Conservation (phyloP, 2,113 vertebrate genomes). For the Ceyx cyanopectus region DNA sequence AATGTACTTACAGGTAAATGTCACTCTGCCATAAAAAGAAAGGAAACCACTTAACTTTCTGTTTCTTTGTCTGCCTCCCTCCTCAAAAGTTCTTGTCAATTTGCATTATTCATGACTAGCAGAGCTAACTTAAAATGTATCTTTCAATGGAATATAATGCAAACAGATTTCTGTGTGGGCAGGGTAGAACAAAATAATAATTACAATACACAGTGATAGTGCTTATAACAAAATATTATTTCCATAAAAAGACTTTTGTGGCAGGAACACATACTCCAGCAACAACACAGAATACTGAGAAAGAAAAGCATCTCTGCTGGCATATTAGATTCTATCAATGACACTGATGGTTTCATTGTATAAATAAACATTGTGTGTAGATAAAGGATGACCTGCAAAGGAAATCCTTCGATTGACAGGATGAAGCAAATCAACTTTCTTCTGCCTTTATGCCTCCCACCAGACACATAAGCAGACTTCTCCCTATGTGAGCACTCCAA, state of each 20-base stretch:
- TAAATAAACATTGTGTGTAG: conserved; percentile 57
- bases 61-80: conserved; percentile 59
- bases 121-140: conserved; percentile 47
- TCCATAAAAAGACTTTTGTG: conserved; percentile 41
- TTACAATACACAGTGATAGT: conserved; percentile 36
- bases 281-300: conserved; percentile 24
- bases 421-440: conserved; percentile 60
- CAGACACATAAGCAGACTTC: conserved; percentile 40
- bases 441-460: conserved; percentile 58
- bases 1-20: conserved; percentile 66
- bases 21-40: conserved; percentile 64
- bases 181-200: conserved; percentile 68
- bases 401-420: conserved; percentile 48
- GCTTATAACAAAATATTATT: conserved; percentile 60
- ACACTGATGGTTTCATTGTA: conserved; percentile 43
- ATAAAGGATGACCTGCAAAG: conserved; percentile 52
- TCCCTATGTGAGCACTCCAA: conserved; percentile 55
- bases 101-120: conserved; percentile 70
- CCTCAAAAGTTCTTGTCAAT: conserved; percentile 68
- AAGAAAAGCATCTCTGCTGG: conserved; percentile 14
- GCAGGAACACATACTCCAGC: conserved; percentile 11
- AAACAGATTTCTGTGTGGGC: conserved; percentile 55
- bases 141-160: conserved; percentile 54
- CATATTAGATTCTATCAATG: conserved; percentile 8
- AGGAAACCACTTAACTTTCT: conserved; percentile 67